Evolutionary conservation across 2,888 invertebrate genomes (phyloP), one percentile per base, ranked within the genome.

Genomic region (Aradus depressus): DNA sequence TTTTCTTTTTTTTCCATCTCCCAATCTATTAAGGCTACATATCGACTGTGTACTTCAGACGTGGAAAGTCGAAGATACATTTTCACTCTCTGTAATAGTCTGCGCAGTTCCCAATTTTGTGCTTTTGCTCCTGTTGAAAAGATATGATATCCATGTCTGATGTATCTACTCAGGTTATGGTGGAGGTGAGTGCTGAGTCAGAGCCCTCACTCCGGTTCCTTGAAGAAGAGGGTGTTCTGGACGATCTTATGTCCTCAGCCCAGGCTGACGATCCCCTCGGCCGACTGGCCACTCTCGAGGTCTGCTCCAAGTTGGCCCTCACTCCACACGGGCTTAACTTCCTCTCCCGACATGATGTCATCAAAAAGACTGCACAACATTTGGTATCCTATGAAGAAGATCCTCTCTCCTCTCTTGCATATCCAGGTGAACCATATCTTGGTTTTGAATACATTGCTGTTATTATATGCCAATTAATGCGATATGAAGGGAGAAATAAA

Each of bases 241-340:
- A 75, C 14, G 73, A 73, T 54, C 75, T 90, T 61, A 64, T 87
- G 16, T 66, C 73, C 23, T 81, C 85, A 64, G 64, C 88, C 18
- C 70, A 79, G 43, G 74, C 74, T 38, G 73, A 79, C 55, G 92
- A 92, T 69, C 68, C 88, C 34, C 68, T 92, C 42, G 70, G 86
- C 35, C 83, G 85, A 66, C 70, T 91, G 53, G 91, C 89, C 65
- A 75, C 85, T 45, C 67, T 54, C 1, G 48, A 54, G 39, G 51
- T 54, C 1, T 44, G 51, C 23, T 48, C 54, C 14, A 51, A 51
- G 14, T 19, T 54, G 44, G 45, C 48, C 2, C 19, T 34, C 2
- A 32, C 37, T n/a, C 43, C 35, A 19, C 48, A 49, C 16, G 90
- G 91, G 0, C 75, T 87, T 4, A 68, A 72, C 35, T 87, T 78